These are phyloP conservation scores for Nebria ingens DNA, from an alignment of 1,140 invertebrate genomes.

Conservation along the genomic window DNA sequence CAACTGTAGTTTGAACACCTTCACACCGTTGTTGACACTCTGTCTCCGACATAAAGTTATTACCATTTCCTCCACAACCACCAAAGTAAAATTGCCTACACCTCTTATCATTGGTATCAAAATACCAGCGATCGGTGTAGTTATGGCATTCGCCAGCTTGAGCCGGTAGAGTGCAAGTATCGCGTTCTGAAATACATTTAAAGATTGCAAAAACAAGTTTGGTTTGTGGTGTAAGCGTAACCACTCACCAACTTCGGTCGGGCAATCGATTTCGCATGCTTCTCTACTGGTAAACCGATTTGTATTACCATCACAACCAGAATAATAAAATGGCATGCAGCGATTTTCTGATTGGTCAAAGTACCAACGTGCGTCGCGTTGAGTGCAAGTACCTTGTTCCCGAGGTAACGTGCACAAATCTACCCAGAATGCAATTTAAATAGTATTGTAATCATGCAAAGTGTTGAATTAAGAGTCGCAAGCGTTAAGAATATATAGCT, in stretches of 20 bases:
- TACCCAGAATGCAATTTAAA: conserved; percentile 24
- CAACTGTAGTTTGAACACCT: conserved; percentile 11
- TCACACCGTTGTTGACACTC: conserved; percentile 56
- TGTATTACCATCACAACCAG: conserved; percentile 80
- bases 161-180: conserved; percentile 64
- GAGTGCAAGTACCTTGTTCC: conserved; percentile 68
- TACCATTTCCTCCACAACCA: conserved; percentile 70
- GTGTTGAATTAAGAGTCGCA: no score
- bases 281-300: conserved; percentile 74
- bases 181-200: conserved; percentile 49
- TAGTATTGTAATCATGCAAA: no score
- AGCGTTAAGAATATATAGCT: no score
- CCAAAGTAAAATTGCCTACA: conserved; percentile 74
- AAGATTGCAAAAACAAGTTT: conserved; percentile 13
- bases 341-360: conserved; percentile 75
- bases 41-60: conserved; percentile 61
- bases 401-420: conserved; percentile 73
- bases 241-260: conserved; percentile 68
- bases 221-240: no score
- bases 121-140: conserved; percentile 74
- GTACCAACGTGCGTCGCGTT: conserved; percentile 70
- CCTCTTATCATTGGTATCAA: conserved; percentile 55
- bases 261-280: conserved; percentile 71
- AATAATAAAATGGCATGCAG: conserved; percentile 92
- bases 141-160: conserved; percentile 67